Evolutionary conservation across 2,888 invertebrate genomes (phyloP).

Genomic region (Volucella bombylans): DNA sequence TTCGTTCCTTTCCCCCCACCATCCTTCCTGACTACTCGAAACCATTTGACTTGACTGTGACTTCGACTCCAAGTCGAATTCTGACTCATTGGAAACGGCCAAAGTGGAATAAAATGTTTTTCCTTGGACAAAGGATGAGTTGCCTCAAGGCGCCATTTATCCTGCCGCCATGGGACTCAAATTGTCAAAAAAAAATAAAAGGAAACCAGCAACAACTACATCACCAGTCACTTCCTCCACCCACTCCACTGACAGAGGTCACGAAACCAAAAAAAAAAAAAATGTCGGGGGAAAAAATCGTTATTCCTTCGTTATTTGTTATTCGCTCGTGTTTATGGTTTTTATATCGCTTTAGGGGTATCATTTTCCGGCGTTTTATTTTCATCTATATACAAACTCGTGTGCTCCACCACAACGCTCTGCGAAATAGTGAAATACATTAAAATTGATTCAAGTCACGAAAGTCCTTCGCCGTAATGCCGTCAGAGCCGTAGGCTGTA

Average conservation of each 20-base stretch:
- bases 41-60: no score
- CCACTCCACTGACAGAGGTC: constrained; percentile 23
- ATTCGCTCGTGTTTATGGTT: constrained; percentile 64
- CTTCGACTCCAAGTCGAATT: no score
- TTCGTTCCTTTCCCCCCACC: no score
- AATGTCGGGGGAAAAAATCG: constrained; percentile 1
- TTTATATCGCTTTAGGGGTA: constrained; percentile 54
- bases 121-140: constrained; percentile 24
- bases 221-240: constrained; percentile 23
- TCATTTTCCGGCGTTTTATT: constrained; percentile 34
- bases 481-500: no score
- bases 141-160: constrained; percentile 54
- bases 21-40: no score
- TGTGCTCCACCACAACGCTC: not conserved
- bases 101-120: constrained; percentile 20
- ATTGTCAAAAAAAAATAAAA: constrained; percentile 35
- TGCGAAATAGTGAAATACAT: constrained; percentile 26
- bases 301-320: constrained; percentile 40
- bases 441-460: constrained; percentile 66
- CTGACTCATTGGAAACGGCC: constrained; percentile 30
- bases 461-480: constrained; percentile 44
- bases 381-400: not conserved
- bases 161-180: constrained; percentile 52
- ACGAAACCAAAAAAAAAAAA: constrained; percentile 22
- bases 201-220: constrained; percentile 15